phyloP scores from a whole-genome alignment of 2,797 vertebrate species.

The Neopelma chrysocephalum region DNA sequence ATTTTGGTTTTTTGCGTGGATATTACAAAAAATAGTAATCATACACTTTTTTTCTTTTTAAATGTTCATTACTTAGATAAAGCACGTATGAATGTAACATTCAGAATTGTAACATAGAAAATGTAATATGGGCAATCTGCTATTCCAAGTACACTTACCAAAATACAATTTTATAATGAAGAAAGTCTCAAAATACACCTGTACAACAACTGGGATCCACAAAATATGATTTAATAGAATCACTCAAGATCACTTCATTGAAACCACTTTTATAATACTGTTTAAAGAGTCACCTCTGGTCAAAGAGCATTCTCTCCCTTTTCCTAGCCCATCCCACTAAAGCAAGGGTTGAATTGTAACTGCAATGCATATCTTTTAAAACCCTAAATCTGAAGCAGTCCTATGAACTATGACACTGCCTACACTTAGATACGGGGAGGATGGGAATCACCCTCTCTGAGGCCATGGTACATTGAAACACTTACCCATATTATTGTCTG shows the following conservation, averaged over 20 bases:
- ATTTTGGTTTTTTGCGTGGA: constrained; percentile 63
- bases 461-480: constrained; percentile 63
- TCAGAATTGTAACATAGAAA: constrained; percentile 73
- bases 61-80: constrained; percentile 71
- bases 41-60: constrained; percentile 70
- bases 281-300: constrained; percentile 53
- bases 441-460: constrained; percentile 20
- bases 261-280: constrained; percentile 66
- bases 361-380: not conserved
- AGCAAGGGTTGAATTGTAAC: constrained; percentile 43
- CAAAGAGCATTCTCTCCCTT: constrained; percentile 45
- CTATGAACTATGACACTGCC: constrained; percentile 52
- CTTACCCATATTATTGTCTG: constrained; percentile 52
- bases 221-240: constrained; percentile 69
- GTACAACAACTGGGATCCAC: constrained; percentile 70
- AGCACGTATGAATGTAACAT: constrained; percentile 73
- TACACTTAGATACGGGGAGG: constrained; percentile 42
- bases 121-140: constrained; percentile 70
- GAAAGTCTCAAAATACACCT: constrained; percentile 75
- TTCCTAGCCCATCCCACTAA: constrained; percentile 21
- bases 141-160: constrained; percentile 74
- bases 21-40: constrained; percentile 78
- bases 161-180: constrained; percentile 77
- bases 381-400: constrained; percentile 35
- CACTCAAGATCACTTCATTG: constrained; percentile 68